phyloP scores from a whole-genome alignment of 92 coral and sea anemone species.

The Micromussa lordhowensis region DNA sequence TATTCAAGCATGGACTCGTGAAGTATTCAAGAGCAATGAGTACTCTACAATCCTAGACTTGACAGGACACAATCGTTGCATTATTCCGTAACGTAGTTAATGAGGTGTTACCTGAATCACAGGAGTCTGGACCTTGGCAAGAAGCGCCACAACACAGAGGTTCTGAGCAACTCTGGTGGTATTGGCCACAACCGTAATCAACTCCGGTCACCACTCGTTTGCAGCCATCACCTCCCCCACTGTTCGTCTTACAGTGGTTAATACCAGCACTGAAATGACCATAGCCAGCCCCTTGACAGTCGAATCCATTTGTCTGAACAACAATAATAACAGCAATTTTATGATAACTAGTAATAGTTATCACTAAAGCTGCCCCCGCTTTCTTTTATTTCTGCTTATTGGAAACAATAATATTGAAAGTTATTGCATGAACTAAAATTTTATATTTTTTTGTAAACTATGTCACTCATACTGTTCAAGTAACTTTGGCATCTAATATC shows the following conservation, averaged over 20 bases:
- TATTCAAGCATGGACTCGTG: too few relatives aligned
- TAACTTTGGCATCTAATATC: too few relatives aligned
- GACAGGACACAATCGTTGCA: too few relatives aligned
- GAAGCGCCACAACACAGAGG: constrained; percentile 84
- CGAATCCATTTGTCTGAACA: constrained; percentile 77
- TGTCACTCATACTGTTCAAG: too few relatives aligned
- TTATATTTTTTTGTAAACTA: too few relatives aligned
- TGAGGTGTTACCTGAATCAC: constrained; percentile 74
- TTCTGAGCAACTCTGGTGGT: constrained; percentile 81
- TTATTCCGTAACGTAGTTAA: not conserved
- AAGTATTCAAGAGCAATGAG: too few relatives aligned
- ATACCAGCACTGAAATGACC: constrained; percentile 84
- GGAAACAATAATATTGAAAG: too few relatives aligned
- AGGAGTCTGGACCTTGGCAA: constrained; percentile 81
- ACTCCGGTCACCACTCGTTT: constrained; percentile 55
- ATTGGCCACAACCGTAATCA: constrained; percentile 82
- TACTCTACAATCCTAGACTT: too few relatives aligned
- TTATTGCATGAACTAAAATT: too few relatives aligned
- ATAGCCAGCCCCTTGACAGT: constrained; percentile 77
- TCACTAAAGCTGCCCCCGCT: too few relatives aligned
- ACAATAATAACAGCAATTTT: not conserved
- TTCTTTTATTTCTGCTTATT: too few relatives aligned
- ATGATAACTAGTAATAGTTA: too few relatives aligned
- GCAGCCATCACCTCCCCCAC: constrained; percentile 77
- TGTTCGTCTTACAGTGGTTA: constrained; percentile 79